Evolutionary conservation across 30 jellyfish, hydroid and myxozoan genomes (phyloP).

Genomic region (Phacellophora camtschatica): DNA sequence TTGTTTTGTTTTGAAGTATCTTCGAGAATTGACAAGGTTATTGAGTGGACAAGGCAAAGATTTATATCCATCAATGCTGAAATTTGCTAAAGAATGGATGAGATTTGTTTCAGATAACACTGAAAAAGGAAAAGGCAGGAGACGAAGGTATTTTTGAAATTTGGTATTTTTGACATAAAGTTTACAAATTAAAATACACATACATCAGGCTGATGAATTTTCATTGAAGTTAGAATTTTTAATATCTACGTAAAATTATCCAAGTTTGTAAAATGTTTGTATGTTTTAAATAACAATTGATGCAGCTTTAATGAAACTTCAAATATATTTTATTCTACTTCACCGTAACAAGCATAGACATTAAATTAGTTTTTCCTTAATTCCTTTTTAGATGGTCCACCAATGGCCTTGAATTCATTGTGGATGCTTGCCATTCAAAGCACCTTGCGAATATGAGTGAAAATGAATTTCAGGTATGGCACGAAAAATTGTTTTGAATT

Average conservation of each 20-base stretch:
- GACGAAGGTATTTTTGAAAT: constrained; percentile 75
- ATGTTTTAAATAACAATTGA: too few species aligned
- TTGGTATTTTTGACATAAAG: too few species aligned
- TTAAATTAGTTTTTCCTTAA: too few species aligned
- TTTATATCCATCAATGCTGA: constrained; percentile 56
- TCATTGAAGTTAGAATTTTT: too few species aligned
- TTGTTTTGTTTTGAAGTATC: constrained; percentile 60
- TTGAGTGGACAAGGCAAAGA: constrained; percentile 71
- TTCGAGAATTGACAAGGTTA: constrained; percentile 84
- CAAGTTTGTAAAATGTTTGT: too few species aligned
- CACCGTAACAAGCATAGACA: too few species aligned
- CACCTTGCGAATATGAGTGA: constrained; percentile 58
- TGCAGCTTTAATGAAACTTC: too few species aligned
- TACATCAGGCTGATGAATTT: too few species aligned
- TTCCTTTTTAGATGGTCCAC: constrained; percentile 99
- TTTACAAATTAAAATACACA: too few species aligned
- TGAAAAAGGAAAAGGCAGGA: constrained; percentile 83
- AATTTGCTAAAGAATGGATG: constrained; percentile 85
- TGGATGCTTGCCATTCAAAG: constrained; percentile 75
- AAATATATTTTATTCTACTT: too few species aligned
- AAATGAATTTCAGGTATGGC: constrained; percentile 67
- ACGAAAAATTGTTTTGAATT: not conserved
- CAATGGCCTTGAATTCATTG: constrained; percentile 85
- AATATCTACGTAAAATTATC: too few species aligned
- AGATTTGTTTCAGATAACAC: constrained; percentile 66